A percentile compares a stretch with the other conserved stretches of the same genome.
phyloP scores from a whole-genome alignment of 2,797 vertebrate genomes.

The Eleutherodactylus coqui region DNA sequence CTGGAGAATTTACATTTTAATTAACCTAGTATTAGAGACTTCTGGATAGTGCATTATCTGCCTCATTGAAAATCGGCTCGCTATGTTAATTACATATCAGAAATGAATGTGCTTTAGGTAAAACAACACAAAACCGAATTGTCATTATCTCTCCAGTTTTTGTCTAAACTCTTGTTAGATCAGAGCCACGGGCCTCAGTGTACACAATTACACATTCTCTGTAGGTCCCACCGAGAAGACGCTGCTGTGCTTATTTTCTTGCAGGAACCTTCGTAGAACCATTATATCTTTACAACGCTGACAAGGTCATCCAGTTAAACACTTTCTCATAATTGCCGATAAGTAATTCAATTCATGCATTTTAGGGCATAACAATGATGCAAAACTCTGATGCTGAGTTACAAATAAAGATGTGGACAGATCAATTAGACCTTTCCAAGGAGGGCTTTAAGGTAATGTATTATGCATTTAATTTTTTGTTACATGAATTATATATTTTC shows the following conservation, averaged over 20 bases:
- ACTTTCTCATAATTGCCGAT: constrained; percentile 1
- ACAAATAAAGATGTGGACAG: background rate
- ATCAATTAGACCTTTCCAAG: background rate
- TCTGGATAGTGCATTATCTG: constrained; percentile 43
- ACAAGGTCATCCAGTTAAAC: constrained; percentile 12
- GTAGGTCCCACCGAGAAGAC: background rate
- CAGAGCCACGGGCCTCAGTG: constrained; percentile 13
- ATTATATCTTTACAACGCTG: background rate
- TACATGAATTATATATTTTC: no score
- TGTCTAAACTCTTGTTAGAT: constrained; percentile 41
- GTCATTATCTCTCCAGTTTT: constrained; percentile 39
- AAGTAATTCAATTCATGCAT: constrained; percentile 11
- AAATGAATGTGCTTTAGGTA: constrained; percentile 52
- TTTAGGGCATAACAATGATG: background rate
- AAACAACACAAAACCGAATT: constrained; percentile 51
- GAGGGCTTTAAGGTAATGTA: background rate
- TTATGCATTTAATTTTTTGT: no score
- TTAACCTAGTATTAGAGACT: constrained; percentile 51
- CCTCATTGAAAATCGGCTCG: constrained; percentile 46
- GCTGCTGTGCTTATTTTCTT: background rate
- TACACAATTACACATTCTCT: constrained; percentile 8
- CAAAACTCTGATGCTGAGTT: background rate
- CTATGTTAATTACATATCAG: constrained; percentile 48
- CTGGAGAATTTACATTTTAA: constrained; percentile 54
- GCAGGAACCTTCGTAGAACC: background rate